A percentile compares a stretch with the other conserved stretches of the same genome.
Conservation (phyloP, 2,888 invertebrate species). For the Agrotis segetum region DNA sequence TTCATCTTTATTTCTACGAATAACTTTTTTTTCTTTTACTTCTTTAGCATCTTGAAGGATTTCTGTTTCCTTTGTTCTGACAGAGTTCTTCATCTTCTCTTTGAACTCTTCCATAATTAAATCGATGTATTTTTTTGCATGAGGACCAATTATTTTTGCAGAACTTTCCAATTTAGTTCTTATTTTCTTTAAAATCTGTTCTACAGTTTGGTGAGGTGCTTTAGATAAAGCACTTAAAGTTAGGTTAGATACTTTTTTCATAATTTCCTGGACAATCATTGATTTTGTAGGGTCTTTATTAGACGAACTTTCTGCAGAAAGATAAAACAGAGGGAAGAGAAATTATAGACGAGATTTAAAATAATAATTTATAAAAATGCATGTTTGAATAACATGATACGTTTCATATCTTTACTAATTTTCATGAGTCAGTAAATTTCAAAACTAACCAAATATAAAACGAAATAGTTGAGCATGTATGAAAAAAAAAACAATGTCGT, state of each 20-base stretch:
- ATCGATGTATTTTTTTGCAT: slow-evolving; percentile 73
- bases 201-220: slow-evolving; percentile 59
- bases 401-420: too few relatives aligned
- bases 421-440: too few relatives aligned
- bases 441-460: too few relatives aligned
- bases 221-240: slow-evolving; percentile 64
- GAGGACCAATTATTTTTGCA: slow-evolving; percentile 65
- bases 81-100: slow-evolving; percentile 53
- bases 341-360: too few relatives aligned
- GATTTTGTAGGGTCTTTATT: slow-evolving; percentile 52
- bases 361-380: too few relatives aligned
- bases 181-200: slow-evolving; percentile 63
- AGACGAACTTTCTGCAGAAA: slow-evolving; percentile 27
- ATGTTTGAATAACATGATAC: too few relatives aligned
- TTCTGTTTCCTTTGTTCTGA: slow-evolving; percentile 28
- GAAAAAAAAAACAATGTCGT: too few relatives aligned
- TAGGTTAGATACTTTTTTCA: slow-evolving; percentile 71
- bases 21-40: slow-evolving; percentile 13
- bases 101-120: slow-evolving; percentile 79
- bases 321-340: background rate
- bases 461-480: too few relatives aligned
- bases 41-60: background rate
- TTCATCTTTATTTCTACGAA: slow-evolving; percentile 20
- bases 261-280: slow-evolving; percentile 65
- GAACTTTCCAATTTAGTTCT: slow-evolving; percentile 71